These are phyloP conservation scores for Thymelicus lineola DNA, from an alignment of 2,888 invertebrate genomes.

Conservation along the genomic window DNA sequence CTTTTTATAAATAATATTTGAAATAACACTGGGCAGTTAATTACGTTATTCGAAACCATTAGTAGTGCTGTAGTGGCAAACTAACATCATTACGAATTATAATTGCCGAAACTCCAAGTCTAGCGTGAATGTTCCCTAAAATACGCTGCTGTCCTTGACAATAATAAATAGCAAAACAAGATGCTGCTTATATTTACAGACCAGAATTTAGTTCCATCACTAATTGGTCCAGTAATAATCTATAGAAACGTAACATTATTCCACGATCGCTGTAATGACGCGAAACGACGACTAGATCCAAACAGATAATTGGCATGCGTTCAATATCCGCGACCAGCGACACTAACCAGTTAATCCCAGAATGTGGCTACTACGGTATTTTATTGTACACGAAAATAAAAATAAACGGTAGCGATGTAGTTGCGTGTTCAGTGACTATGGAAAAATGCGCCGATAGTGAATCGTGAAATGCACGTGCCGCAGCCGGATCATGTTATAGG, in stretches of 20 bases:
- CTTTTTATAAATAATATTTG: too few species aligned
- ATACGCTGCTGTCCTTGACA: too few species aligned
- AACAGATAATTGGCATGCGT: slow-evolving; percentile 43
- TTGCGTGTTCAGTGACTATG: not conserved
- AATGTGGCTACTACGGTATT: slow-evolving; percentile 42
- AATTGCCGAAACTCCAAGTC: too few species aligned
- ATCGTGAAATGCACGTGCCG: not conserved
- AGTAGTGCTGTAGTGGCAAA: too few species aligned
- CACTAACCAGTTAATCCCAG: slow-evolving; percentile 49
- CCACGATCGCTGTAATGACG: slow-evolving; percentile 1
- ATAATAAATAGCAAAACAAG: not conserved
- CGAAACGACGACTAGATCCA: slow-evolving; percentile 25
- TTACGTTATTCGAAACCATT: too few species aligned
- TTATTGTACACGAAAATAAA: slow-evolving; percentile 42
- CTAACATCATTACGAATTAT: too few species aligned
- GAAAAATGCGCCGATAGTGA: slow-evolving; percentile 3
- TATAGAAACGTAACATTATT: slow-evolving; percentile 27
- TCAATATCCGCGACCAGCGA: slow-evolving; percentile 42
- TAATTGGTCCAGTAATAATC: slow-evolving; percentile 2
- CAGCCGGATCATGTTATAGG: not conserved
- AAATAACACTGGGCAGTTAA: too few species aligned
- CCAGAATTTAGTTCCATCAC: not conserved
- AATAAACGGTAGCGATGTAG: not conserved
- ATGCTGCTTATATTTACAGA: not conserved
- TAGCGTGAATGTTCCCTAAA: too few species aligned